Percentiles rank a stretch among this genome's conserved stretches.
These are phyloP conservation scores for Oryzias javanicus DNA, from an alignment of 2,113 vertebrate genomes.

Conservation along the genomic window DNA sequence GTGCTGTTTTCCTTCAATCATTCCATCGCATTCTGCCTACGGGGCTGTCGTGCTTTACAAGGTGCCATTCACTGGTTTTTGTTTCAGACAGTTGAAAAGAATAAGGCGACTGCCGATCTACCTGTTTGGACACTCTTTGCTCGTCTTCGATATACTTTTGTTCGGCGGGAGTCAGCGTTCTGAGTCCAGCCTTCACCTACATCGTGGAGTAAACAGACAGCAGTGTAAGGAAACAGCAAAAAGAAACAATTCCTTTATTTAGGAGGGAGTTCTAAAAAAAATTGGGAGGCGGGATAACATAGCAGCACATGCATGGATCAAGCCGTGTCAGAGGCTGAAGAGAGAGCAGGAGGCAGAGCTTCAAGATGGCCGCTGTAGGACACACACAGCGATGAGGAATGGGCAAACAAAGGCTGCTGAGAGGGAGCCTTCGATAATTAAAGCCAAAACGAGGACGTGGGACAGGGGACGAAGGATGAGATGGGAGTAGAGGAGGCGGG, in stretches of 20 bases:
- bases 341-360: slow-evolving; percentile 39
- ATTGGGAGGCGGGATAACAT: slow-evolving; percentile 6
- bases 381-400: slow-evolving; percentile 64
- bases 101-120: slow-evolving; percentile 62
- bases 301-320: slow-evolving; percentile 38
- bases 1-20: slow-evolving; percentile 71
- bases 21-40: slow-evolving; percentile 63
- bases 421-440: slow-evolving; percentile 78
- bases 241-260: too few species aligned
- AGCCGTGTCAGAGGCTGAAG: slow-evolving; percentile 53
- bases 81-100: slow-evolving; percentile 36
- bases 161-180: slow-evolving; percentile 93
- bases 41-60: slow-evolving; percentile 65
- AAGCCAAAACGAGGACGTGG: slow-evolving; percentile 71
- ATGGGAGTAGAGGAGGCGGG: slow-evolving; percentile 37
- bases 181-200: slow-evolving; percentile 95
- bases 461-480: slow-evolving; percentile 63
- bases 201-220: slow-evolving; percentile 61
- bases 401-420: slow-evolving; percentile 73
- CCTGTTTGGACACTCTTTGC: slow-evolving; percentile 97
- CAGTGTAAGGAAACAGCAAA: slow-evolving; percentile 20
- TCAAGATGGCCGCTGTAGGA: slow-evolving; percentile 76
- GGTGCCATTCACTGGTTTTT: slow-evolving; percentile 59
- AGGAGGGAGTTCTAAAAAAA: slow-evolving; percentile 10
- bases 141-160: slow-evolving; percentile 99